Conservation (phyloP, 1,140 invertebrate genomes). For the Drosophila neocordata region DNA sequence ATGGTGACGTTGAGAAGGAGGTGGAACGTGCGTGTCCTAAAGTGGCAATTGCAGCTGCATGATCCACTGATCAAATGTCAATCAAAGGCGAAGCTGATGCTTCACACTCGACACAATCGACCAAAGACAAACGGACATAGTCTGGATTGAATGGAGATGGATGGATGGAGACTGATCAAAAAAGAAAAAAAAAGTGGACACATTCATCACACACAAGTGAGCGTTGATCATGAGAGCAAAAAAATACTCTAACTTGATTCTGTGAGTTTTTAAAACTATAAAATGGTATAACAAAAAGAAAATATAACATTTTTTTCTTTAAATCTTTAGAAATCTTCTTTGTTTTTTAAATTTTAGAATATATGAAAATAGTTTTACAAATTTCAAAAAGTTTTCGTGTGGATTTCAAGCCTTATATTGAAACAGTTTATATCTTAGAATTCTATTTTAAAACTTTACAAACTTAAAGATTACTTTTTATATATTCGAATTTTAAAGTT, state of each 20-base stretch:
- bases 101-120: slow-evolving; percentile 61
- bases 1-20: not conserved
- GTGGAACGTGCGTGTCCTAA: slow-evolving; percentile 55
- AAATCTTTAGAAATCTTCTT: no score
- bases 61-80: slow-evolving; percentile 75
- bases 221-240: not conserved
- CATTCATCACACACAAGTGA: slow-evolving; percentile 4
- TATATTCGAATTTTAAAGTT: no score
- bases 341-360: no score
- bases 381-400: no score
- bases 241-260: not conserved
- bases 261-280: no score
- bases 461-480: no score
- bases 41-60: slow-evolving; percentile 47
- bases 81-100: slow-evolving; percentile 72
- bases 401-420: no score
- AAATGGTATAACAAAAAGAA: no score
- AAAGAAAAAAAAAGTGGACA: not conserved
- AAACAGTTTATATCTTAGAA: no score
- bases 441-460: no score
- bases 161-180: not conserved
- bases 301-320: no score
- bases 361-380: no score
- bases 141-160: slow-evolving; percentile 4
- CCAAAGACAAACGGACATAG: slow-evolving; percentile 6